phyloP scores from a whole-genome alignment of 2,888 invertebrate genomes.

The Sarcophaga rosellei region DNA sequence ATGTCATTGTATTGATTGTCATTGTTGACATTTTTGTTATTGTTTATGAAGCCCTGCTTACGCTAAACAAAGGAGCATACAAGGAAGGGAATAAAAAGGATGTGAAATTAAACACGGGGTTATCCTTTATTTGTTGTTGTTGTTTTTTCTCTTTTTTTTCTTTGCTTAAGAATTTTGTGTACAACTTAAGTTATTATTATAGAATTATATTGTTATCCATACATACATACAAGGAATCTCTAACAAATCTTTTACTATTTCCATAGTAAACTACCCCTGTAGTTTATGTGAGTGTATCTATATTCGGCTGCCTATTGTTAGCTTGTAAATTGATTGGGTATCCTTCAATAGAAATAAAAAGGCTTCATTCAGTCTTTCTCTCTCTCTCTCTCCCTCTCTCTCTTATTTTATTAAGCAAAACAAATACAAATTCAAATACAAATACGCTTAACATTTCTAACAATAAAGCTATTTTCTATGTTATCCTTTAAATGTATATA shows the following conservation, averaged over 20 bases:
- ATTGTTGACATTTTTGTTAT: slow-evolving; percentile 52
- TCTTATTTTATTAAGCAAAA: slow-evolving; percentile 49
- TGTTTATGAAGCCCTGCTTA: slow-evolving; percentile 12
- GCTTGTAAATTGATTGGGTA: slow-evolving; percentile 21
- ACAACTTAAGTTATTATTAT: slow-evolving; percentile 42
- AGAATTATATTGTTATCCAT: slow-evolving; percentile 33
- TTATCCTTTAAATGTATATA: not conserved
- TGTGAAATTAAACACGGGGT: slow-evolving; percentile 43
- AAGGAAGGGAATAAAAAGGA: slow-evolving; percentile 28
- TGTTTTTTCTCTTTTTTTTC: not conserved
- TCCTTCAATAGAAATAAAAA: slow-evolving; percentile 36
- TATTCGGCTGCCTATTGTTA: slow-evolving; percentile 47
- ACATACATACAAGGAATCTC: slow-evolving; percentile 1
- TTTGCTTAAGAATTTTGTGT: not conserved
- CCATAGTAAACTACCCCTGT: not conserved
- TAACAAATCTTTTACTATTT: not conserved
- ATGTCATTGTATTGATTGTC: slow-evolving; percentile 41
- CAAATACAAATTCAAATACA: slow-evolving; percentile 27
- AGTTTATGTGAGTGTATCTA: not conserved
- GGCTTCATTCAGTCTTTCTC: slow-evolving; percentile 36
- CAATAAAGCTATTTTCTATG: slow-evolving; percentile 31
- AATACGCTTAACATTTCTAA: slow-evolving; percentile 49
- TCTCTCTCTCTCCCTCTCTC: not conserved
- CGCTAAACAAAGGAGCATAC: not conserved
- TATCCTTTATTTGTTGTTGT: slow-evolving; percentile 22